Evolutionary conservation across 2,113 vertebrate genomes (phyloP).

Genomic region (Circaetus cinerascens): DNA sequence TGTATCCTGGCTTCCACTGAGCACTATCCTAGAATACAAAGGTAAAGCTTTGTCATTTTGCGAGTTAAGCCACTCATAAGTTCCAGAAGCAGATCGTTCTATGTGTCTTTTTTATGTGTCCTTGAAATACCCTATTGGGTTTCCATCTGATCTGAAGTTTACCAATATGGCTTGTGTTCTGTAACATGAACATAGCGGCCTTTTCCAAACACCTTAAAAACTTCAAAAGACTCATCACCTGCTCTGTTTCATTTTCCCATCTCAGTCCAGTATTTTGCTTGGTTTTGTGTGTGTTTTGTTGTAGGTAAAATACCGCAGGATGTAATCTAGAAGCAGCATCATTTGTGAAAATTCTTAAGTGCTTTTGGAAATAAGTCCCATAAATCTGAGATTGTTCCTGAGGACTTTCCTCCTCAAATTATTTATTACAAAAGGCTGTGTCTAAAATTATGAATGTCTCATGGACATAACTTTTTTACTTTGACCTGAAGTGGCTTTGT

Average conservation of each 20-base stretch:
- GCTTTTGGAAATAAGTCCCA: background rate
- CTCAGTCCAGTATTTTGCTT: background rate
- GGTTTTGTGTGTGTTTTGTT: background rate
- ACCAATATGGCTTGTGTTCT: background rate
- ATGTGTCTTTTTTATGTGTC: background rate
- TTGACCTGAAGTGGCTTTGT: background rate
- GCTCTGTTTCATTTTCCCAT: background rate
- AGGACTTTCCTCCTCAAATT: background rate
- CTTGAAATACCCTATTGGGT: background rate
- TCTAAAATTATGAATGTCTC: background rate
- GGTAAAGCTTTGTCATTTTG: background rate
- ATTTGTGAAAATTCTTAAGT: background rate
- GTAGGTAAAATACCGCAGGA: background rate
- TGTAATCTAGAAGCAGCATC: background rate
- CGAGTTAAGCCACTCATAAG: background rate
- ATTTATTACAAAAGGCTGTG: background rate
- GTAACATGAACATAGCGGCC: accelerated
- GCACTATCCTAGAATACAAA: background rate
- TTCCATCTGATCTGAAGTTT: background rate
- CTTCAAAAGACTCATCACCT: background rate
- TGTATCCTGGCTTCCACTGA: background rate
- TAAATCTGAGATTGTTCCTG: background rate
- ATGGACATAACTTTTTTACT: background rate
- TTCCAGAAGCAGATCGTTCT: background rate
- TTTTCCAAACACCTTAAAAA: background rate